These are phyloP conservation scores for Drosophila mimica DNA, from an alignment of 2,888 invertebrate genomes.

Conservation along the genomic window DNA sequence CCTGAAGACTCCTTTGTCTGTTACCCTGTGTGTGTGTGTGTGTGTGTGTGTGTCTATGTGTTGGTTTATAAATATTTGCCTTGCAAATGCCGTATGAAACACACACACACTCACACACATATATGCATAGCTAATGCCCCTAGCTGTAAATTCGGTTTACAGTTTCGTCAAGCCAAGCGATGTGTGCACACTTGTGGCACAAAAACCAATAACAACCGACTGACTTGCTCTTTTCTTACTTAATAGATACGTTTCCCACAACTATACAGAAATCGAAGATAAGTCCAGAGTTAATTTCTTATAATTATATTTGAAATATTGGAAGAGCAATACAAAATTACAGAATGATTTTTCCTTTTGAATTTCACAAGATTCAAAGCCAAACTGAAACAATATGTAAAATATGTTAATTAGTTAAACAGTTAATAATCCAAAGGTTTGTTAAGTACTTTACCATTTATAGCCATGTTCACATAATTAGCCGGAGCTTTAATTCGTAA, in stretches of 20 bases:
- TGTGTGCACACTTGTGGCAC: conserved; percentile 36
- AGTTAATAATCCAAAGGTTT: neutral
- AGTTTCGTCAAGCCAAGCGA: conserved; percentile 17
- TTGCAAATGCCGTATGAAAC: conserved; percentile 61
- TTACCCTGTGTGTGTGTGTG: conserved; percentile 3
- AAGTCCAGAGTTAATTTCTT: conserved; percentile 1
- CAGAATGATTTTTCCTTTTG: neutral
- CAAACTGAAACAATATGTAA: neutral
- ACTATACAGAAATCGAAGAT: conserved; percentile 2
- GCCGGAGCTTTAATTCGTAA: neutral
- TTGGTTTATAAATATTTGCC: conserved; percentile 76
- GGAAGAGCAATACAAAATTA: no score
- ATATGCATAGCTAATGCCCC: conserved; percentile 18
- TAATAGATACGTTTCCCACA: conserved; percentile 4
- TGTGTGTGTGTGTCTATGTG: conserved; percentile 38
- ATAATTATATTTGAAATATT: neutral
- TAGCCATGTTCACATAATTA: neutral
- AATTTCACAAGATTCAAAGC: neutral
- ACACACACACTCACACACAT: conserved; percentile 5
- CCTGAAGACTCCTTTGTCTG: conserved; percentile 50
- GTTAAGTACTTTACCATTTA: neutral
- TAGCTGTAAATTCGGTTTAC: conserved; percentile 19
- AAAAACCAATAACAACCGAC: conserved; percentile 13
- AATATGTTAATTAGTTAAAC: neutral
- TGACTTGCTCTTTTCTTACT: conserved; percentile 18